A percentile compares a stretch with the other conserved stretches of the same genome.
Evolutionary conservation across 2,113 vertebrate species (phyloP).

Genomic region (Oenanthe melanoleuca): DNA sequence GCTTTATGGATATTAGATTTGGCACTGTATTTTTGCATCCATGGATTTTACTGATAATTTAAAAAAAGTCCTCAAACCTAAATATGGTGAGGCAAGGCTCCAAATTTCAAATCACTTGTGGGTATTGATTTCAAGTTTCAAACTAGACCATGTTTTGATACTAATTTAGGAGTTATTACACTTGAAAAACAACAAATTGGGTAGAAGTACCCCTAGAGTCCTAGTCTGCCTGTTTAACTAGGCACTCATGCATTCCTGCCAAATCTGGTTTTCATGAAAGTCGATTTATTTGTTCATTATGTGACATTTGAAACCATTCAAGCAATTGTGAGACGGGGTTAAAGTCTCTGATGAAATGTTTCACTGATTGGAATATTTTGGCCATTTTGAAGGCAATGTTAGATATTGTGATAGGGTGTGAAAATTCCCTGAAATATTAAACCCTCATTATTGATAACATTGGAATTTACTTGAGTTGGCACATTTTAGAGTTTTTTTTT

Average conservation of each 20-base stretch:
- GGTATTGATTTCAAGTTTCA: slow-evolving; percentile 47
- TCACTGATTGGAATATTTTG: slow-evolving; percentile 42
- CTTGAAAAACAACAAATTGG: slow-evolving; percentile 56
- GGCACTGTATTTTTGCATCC: not conserved
- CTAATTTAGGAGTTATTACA: slow-evolving; percentile 56
- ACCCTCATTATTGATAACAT: not conserved
- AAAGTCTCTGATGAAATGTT: slow-evolving; percentile 51
- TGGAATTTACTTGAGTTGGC: slow-evolving; percentile 6
- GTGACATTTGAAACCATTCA: slow-evolving; percentile 71
- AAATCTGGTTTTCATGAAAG: slow-evolving; percentile 71
- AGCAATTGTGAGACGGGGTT: slow-evolving; percentile 54
- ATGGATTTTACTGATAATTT: not conserved
- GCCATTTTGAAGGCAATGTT: not conserved
- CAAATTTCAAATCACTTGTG: not conserved
- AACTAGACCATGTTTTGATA: slow-evolving; percentile 21
- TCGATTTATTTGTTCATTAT: slow-evolving; percentile 74
- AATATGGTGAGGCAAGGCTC: not conserved
- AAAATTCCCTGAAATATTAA: slow-evolving; percentile 33
- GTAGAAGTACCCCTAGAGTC: slow-evolving; percentile 32
- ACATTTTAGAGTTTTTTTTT: not conserved
- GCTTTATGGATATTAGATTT: not conserved
- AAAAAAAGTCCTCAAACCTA: not conserved
- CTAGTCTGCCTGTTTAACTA: slow-evolving; percentile 66
- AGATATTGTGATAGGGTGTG: not conserved
- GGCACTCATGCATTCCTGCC: slow-evolving; percentile 54